Conservation (phyloP, 2,797 vertebrate genomes). For the Enteromius mattozi region DNA sequence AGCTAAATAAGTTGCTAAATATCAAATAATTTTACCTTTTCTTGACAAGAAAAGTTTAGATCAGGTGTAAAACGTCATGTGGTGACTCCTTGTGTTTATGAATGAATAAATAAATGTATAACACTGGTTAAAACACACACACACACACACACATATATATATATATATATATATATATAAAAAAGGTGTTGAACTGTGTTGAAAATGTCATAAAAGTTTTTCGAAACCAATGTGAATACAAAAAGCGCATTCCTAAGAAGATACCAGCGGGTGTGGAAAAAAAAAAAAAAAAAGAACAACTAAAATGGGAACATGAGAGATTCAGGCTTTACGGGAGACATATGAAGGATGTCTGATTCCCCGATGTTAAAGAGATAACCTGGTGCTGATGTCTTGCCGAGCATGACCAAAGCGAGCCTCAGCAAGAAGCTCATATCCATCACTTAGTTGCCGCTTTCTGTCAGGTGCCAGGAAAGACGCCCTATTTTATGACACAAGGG, state of each 20-base stretch:
- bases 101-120: not conserved
- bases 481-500: constrained; percentile 53
- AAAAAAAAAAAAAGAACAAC: not conserved
- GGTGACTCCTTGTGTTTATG: not conserved
- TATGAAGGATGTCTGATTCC: constrained; percentile 46
- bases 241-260: not conserved
- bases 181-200: not conserved
- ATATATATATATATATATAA: not conserved
- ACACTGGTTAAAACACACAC: not conserved
- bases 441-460: constrained; percentile 54
- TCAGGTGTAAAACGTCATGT: not conserved
- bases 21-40: not conserved
- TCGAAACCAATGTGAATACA: not conserved
- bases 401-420: constrained; percentile 53
- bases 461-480: constrained; percentile 52
- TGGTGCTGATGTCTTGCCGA: constrained; percentile 45
- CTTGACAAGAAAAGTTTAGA: not conserved
- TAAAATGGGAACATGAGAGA: constrained; percentile 21
- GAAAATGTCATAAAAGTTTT: not conserved
- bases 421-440: constrained; percentile 59
- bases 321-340: constrained; percentile 19
- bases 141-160: too few species aligned
- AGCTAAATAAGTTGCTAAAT: not conserved
- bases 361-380: constrained; percentile 56
- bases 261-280: not conserved